These are phyloP conservation scores for Machimus atricapillus DNA, from an alignment of 2,888 invertebrate genomes.

Conservation along the genomic window DNA sequence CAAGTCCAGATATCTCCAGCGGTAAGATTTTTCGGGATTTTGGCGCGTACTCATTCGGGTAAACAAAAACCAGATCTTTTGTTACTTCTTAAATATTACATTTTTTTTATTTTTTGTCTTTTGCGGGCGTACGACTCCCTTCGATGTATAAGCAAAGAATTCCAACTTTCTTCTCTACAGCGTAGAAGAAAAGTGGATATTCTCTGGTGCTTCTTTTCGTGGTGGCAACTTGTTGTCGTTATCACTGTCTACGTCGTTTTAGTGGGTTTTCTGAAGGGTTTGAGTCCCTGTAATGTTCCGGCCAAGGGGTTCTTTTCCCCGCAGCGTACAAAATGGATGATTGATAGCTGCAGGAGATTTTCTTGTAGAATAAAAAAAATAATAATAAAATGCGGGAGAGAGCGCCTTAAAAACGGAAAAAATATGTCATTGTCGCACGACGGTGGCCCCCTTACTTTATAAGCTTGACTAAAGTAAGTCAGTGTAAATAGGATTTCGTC, in stretches of 20 bases:
- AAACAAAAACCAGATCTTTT: background rate
- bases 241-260: background rate
- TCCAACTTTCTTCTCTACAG: too few relatives aligned
- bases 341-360: constrained; percentile 20
- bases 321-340: constrained; percentile 1
- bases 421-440: constrained; percentile 7
- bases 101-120: background rate
- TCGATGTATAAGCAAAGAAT: background rate
- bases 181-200: background rate
- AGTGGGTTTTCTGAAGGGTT: background rate
- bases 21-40: background rate
- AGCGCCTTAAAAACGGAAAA: background rate
- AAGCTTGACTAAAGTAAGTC: constrained; percentile 19
- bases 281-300: background rate
- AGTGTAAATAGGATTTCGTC: constrained; percentile 21
- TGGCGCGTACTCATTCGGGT: background rate
- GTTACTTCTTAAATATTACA: constrained; percentile 22
- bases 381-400: background rate
- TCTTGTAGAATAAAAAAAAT: background rate
- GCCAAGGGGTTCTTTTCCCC: background rate
- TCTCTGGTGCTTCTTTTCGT: background rate
- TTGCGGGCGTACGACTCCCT: background rate
- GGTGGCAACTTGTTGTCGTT: constrained; percentile 6
- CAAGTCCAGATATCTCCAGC: background rate
- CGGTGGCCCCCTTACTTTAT: background rate